These are phyloP conservation scores for Onthophagus sagittarius DNA, from an alignment of 2,888 invertebrate genomes.

Conservation along the genomic window DNA sequence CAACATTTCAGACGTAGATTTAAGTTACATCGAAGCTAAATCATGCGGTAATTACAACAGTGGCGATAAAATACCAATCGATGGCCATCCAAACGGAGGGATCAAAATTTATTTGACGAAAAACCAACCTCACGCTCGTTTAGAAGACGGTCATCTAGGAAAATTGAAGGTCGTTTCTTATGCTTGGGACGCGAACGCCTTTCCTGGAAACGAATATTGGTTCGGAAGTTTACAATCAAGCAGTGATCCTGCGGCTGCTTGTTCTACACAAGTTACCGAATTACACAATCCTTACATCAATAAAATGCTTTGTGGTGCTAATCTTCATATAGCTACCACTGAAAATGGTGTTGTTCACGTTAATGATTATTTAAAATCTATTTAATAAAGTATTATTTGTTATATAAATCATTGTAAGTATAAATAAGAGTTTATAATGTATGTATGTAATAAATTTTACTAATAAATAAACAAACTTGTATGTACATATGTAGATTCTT, in stretches of 20 bases:
- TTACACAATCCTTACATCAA: constrained; percentile 60
- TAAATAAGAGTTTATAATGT: too few species aligned
- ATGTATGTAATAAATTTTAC: too few species aligned
- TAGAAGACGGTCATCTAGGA: constrained; percentile 35
- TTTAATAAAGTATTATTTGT: too few species aligned
- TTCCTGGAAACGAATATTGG: constrained; percentile 75
- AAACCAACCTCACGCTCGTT: constrained; percentile 42
- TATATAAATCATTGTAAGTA: too few species aligned
- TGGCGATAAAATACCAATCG: constrained; percentile 24
- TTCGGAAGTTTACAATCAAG: constrained; percentile 52
- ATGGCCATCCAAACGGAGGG: constrained; percentile 26
- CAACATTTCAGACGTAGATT: constrained; percentile 33
- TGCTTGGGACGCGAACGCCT: constrained; percentile 70
- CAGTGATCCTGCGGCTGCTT: constrained; percentile 62
- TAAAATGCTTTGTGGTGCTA: constrained; percentile 50
- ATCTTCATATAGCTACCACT: constrained; percentile 51
- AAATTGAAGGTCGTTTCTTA: constrained; percentile 62
- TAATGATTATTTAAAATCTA: neutral
- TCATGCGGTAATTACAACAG: constrained; percentile 26
- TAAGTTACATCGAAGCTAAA: constrained; percentile 32
- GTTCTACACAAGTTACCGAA: constrained; percentile 58
- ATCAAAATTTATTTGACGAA: constrained; percentile 38
- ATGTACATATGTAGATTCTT: too few species aligned
- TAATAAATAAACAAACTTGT: too few species aligned
- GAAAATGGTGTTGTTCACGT: neutral